Percentiles rank a stretch among this genome's conserved stretches.
phyloP scores from a whole-genome alignment of 1,140 invertebrate species.

The Oryzaephilus surinamensis region DNA sequence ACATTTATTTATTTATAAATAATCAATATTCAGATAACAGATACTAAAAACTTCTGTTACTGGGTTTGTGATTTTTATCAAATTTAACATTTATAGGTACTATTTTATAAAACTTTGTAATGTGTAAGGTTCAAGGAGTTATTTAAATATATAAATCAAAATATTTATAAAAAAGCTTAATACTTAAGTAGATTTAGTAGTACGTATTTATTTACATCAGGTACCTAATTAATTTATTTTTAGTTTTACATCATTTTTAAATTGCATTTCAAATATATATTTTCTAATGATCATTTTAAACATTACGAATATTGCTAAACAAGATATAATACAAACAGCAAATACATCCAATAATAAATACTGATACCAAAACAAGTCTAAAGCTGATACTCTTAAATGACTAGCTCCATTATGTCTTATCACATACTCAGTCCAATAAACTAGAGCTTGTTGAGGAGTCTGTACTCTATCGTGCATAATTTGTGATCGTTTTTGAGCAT shows the following conservation, averaged over 20 bases:
- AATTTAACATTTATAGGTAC: too few relatives aligned
- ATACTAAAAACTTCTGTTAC: too few relatives aligned
- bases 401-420: constrained; percentile 43
- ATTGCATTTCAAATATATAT: background rate
- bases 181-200: too few relatives aligned
- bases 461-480: constrained; percentile 3
- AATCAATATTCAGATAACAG: too few relatives aligned
- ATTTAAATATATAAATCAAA: background rate
- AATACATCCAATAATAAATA: constrained; percentile 20
- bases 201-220: background rate
- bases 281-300: too few relatives aligned
- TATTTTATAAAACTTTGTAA: too few relatives aligned
- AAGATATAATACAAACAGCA: constrained; percentile 1
- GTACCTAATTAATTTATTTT: background rate
- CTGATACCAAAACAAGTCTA: constrained; percentile 22
- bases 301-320: background rate
- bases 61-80: too few relatives aligned
- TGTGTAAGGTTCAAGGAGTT: too few relatives aligned
- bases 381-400: constrained; percentile 19
- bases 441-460: background rate
- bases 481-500: constrained; percentile 2
- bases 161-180: background rate
- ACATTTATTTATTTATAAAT: too few relatives aligned
- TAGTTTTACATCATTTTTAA: background rate
- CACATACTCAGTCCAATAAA: constrained; percentile 35